Evolutionary conservation across 2,113 vertebrate genomes (phyloP).

Genomic region (Nothobranchius kuhntae): DNA sequence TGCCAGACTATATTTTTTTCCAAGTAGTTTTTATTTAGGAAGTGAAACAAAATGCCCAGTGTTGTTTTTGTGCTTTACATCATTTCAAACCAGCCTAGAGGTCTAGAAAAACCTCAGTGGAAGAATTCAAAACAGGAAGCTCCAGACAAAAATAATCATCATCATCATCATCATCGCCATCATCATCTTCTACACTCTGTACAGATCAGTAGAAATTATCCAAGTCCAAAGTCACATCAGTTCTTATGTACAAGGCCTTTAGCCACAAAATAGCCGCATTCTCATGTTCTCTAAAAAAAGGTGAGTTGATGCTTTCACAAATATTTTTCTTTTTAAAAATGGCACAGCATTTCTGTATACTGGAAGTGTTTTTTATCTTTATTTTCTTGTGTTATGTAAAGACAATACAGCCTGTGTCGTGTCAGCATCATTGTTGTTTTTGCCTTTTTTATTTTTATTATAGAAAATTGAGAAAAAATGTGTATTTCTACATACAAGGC

Average conservation of each 20-base stretch:
- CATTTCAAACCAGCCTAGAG: constrained; percentile 72
- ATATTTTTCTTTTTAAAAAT: constrained; percentile 33
- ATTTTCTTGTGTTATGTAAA: constrained; percentile 12
- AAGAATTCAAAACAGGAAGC: constrained; percentile 69
- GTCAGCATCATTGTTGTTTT: constrained; percentile 22
- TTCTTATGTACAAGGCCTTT: constrained; percentile 82
- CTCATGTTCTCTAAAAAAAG: constrained; percentile 56
- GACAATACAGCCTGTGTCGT: constrained; percentile 23
- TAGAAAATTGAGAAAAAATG: constrained; percentile 79
- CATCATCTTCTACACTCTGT: constrained; percentile 60
- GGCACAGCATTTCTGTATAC: constrained; percentile 27
- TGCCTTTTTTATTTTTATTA: constrained; percentile 44
- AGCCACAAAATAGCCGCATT: constrained; percentile 60
- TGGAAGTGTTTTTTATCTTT: constrained; percentile 32
- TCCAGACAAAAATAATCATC: constrained; percentile 73
- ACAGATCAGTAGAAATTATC: constrained; percentile 82
- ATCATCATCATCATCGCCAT: constrained; percentile 40
- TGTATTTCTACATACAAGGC: constrained; percentile 81
- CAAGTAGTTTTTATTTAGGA: constrained; percentile 82
- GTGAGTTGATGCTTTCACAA: constrained; percentile 35
- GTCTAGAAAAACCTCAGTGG: constrained; percentile 63
- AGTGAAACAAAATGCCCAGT: constrained; percentile 83
- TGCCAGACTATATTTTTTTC: constrained; percentile 43
- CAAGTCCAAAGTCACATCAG: constrained; percentile 72
- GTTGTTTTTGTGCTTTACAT: constrained; percentile 87